Evolutionary conservation across 2,113 vertebrate species (phyloP).

Genomic region (Caranx ignobilis): DNA sequence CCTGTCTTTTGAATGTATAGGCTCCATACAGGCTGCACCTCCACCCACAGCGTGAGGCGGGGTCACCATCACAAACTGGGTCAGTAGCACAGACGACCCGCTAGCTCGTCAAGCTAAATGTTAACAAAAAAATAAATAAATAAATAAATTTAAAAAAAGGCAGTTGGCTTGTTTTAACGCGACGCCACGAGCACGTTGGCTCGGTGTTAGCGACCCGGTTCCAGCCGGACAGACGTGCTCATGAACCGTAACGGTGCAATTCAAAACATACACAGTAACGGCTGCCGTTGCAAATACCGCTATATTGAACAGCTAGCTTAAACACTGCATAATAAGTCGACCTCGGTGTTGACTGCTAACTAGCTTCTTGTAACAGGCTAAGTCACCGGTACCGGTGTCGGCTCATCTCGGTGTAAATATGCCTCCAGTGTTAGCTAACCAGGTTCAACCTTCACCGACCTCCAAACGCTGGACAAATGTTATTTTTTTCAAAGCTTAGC

Average conservation of each 20-base stretch:
- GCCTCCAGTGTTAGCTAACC: not conserved
- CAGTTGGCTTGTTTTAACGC: not conserved
- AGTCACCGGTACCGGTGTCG: not conserved
- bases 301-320: not conserved
- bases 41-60: not conserved
- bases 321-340: not conserved
- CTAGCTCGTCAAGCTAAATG: not conserved
- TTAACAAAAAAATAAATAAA: too few relatives aligned
- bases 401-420: not conserved
- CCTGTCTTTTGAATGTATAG: too few relatives aligned
- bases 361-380: not conserved
- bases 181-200: too few relatives aligned
- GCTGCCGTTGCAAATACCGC: too few relatives aligned
- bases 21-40: too few relatives aligned
- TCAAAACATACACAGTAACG: not conserved
- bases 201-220: not conserved
- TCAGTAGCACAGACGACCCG: slow-evolving; percentile 19
- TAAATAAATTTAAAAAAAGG: not conserved
- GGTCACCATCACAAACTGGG: slow-evolving; percentile 21
- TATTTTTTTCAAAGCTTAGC: too few relatives aligned
- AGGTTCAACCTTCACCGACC: not conserved
- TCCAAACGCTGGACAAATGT: not conserved
- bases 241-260: too few relatives aligned
- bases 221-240: not conserved
- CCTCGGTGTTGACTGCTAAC: not conserved